phyloP scores from a whole-genome alignment of 2,888 invertebrate genomes.

The Melanotus villosus region DNA sequence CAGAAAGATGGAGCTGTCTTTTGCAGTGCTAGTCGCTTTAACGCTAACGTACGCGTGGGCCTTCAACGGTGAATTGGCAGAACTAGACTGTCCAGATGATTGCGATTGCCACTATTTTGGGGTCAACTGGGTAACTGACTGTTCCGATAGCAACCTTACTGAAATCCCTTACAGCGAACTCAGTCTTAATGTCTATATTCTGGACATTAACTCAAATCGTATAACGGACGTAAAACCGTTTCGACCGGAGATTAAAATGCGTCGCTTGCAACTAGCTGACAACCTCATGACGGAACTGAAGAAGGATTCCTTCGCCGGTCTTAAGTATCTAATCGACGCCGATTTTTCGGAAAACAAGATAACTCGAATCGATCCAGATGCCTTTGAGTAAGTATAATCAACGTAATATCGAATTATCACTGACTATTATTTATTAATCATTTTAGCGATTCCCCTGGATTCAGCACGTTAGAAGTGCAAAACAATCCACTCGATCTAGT shows the following conservation, averaged over 20 bases:
- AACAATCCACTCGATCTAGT: constrained; percentile 76
- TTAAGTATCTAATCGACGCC: constrained; percentile 79
- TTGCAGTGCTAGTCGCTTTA: constrained; percentile 9
- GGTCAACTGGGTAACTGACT: constrained; percentile 84
- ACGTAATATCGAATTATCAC: no score
- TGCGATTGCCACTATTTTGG: constrained; percentile 84
- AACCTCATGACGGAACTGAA: constrained; percentile 75
- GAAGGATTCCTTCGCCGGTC: constrained; percentile 75
- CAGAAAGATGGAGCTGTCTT: constrained; percentile 32
- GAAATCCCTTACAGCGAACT: constrained; percentile 79
- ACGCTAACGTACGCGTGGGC: constrained; percentile 36
- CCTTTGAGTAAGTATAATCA: constrained; percentile 47
- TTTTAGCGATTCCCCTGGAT: constrained; percentile 77
- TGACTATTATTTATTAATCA: constrained; percentile 25
- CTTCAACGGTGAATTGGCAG: constrained; percentile 76
- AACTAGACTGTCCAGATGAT: constrained; percentile 80
- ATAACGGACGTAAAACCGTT: constrained; percentile 74
- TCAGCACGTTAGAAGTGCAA: constrained; percentile 79
- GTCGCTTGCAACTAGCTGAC: constrained; percentile 79
- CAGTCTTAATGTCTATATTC: constrained; percentile 78
- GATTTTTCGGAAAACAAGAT: constrained; percentile 80
- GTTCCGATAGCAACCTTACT: constrained; percentile 81
- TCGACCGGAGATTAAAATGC: constrained; percentile 78
- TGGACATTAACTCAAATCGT: constrained; percentile 81
- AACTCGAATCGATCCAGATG: constrained; percentile 70